phyloP scores from a whole-genome alignment of 2,113 vertebrate genomes.

The Actinemys pallida region DNA sequence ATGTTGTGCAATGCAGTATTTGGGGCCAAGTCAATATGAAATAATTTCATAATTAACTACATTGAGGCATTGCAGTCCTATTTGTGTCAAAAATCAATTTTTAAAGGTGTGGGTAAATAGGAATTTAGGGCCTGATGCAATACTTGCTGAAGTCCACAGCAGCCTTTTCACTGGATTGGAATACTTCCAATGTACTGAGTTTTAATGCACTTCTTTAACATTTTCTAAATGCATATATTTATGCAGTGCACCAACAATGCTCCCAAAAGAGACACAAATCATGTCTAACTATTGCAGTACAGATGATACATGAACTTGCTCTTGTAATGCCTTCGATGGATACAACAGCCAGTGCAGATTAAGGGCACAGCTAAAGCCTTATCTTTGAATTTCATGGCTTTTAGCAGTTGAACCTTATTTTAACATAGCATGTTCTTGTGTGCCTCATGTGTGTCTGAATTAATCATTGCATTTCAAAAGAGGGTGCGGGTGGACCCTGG shows the following conservation, averaged over 20 bases:
- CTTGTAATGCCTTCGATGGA: not conserved
- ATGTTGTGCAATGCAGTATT: not conserved
- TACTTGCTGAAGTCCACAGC: rapidly evolving
- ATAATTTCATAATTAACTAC: conserved; percentile 14
- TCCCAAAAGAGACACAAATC: not conserved
- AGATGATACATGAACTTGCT: not conserved
- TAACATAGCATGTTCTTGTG: not conserved
- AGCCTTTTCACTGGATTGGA: not conserved
- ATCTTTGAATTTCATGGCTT: not conserved
- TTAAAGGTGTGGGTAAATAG: not conserved
- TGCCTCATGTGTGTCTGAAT: not conserved
- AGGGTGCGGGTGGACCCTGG: no score
- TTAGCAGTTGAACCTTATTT: not conserved
- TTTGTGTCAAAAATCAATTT: conserved; percentile 12
- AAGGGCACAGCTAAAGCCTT: not conserved
- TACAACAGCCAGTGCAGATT: not conserved
- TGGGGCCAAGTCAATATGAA: conserved; percentile 17
- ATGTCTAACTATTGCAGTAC: not conserved
- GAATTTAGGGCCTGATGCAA: not conserved
- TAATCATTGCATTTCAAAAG: not conserved
- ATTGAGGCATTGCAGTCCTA: not conserved
- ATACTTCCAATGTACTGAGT: not conserved
- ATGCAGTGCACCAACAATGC: not conserved
- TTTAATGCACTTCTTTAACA: not conserved
- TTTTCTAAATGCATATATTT: not conserved